These are phyloP conservation scores for Eupithecia insigniata DNA, from an alignment of 2,888 invertebrate genomes.

Conservation along the genomic window DNA sequence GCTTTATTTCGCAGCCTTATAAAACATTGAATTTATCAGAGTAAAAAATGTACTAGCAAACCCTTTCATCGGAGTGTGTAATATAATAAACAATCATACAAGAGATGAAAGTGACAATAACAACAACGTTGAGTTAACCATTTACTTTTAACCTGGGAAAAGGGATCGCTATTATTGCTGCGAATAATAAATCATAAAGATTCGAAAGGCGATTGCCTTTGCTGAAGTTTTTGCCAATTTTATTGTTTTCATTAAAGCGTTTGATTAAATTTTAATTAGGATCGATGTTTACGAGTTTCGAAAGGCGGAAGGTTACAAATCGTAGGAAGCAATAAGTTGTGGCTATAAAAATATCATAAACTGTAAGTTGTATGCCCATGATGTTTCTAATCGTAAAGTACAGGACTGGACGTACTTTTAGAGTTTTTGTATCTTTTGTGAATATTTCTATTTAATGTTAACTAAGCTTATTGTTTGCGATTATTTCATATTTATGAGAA, in stretches of 20 bases:
- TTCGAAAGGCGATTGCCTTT: constrained; percentile 64
- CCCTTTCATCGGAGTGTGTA: background rate
- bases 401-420: background rate
- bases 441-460: background rate
- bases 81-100: too few species aligned
- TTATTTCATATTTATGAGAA: background rate
- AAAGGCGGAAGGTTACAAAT: constrained; percentile 41
- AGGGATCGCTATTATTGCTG: background rate
- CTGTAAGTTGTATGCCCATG: constrained; percentile 39
- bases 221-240: constrained; percentile 63
- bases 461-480: background rate
- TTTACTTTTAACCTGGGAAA: background rate
- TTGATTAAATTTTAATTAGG: constrained; percentile 61
- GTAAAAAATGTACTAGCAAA: too few species aligned
- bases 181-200: constrained; percentile 42
- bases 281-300: constrained; percentile 44
- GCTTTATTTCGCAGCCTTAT: too few species aligned
- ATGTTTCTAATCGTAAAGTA: constrained; percentile 37
- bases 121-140: background rate
- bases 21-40: background rate
- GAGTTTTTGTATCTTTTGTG: background rate
- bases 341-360: constrained; percentile 11
- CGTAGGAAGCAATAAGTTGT: constrained; percentile 8
- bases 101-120: background rate
- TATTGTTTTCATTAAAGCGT: constrained; percentile 61